Conservation (phyloP, 1,140 invertebrate genomes). For the Lepidurus packardi region DNA sequence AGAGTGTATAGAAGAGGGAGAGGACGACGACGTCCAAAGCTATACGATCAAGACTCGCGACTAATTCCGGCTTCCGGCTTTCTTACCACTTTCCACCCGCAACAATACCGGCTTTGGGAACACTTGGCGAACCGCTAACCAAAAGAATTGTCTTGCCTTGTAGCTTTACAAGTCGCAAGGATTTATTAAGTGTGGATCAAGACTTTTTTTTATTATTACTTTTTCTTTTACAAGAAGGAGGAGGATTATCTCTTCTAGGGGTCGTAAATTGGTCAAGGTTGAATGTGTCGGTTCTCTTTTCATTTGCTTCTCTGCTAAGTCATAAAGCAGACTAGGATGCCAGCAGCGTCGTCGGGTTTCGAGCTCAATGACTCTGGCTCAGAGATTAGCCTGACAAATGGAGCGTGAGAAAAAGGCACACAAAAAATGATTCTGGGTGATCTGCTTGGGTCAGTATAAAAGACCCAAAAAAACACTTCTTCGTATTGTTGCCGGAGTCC, state of each 20-base stretch:
- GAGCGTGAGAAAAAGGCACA: slow-evolving; percentile 3
- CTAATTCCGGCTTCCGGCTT: slow-evolving; percentile 8
- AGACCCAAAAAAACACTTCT: not conserved
- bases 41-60: not conserved
- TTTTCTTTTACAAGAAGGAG: not conserved
- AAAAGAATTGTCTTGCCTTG: no score
- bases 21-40: not conserved
- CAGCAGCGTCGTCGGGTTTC: not conserved
- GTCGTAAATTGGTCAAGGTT: slow-evolving; percentile 8
- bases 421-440: slow-evolving; percentile 19
- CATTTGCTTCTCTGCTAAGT: not conserved
- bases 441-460: not conserved
- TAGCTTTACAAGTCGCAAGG: no score
- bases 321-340: slow-evolving; percentile 6
- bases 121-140: no score
- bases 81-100: not conserved
- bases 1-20: not conserved
- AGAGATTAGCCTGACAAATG: slow-evolving; percentile 21
- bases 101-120: no score
- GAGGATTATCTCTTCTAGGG: not conserved
- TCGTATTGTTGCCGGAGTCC: not conserved
- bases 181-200: no score
- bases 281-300: not conserved
- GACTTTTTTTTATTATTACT: not conserved
- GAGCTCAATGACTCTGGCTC: slow-evolving; percentile 12